Conservation (phyloP, 2,113 vertebrate genomes). For the Rhea americana region DNA sequence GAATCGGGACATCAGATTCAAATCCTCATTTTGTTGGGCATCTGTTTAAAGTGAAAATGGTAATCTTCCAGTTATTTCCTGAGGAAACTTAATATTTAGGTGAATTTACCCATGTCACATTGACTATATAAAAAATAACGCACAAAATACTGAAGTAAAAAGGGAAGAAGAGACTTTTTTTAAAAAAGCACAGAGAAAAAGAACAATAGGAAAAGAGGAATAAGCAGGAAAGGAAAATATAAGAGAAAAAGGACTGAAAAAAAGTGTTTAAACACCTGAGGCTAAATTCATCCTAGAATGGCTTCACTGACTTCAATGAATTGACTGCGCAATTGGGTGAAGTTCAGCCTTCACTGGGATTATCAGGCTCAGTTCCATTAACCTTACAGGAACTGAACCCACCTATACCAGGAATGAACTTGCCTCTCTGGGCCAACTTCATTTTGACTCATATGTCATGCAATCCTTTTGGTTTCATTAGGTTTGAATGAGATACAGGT, state of each 20-base stretch:
- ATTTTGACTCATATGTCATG: constrained; percentile 33
- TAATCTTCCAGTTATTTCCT: constrained; percentile 71
- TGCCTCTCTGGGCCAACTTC: constrained; percentile 56
- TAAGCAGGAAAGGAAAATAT: constrained; percentile 30
- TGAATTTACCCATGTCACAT: constrained; percentile 71
- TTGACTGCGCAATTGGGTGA: constrained; percentile 38
- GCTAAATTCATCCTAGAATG: constrained; percentile 54
- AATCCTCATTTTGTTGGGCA: constrained; percentile 59
- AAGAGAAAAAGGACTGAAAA: not conserved
- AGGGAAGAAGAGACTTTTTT: constrained; percentile 38
- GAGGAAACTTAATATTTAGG: constrained; percentile 68
- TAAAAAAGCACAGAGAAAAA: constrained; percentile 58
- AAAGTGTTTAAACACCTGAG: constrained; percentile 8
- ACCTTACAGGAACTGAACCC: constrained; percentile 31
- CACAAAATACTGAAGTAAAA: constrained; percentile 63
- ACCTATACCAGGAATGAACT: constrained; percentile 47
- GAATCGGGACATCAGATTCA: constrained; percentile 45
- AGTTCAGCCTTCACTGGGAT: constrained; percentile 36
- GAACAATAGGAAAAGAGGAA: constrained; percentile 34
- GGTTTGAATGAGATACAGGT: constrained; percentile 59
- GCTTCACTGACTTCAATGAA: constrained; percentile 53
- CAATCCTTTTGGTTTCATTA: constrained; percentile 53
- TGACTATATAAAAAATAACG: constrained; percentile 65
- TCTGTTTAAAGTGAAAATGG: constrained; percentile 71
- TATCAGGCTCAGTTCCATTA: constrained; percentile 35